These are phyloP conservation scores for Stramonita haemastoma DNA, from an alignment of 2,888 invertebrate species.

Conservation along the genomic window DNA sequence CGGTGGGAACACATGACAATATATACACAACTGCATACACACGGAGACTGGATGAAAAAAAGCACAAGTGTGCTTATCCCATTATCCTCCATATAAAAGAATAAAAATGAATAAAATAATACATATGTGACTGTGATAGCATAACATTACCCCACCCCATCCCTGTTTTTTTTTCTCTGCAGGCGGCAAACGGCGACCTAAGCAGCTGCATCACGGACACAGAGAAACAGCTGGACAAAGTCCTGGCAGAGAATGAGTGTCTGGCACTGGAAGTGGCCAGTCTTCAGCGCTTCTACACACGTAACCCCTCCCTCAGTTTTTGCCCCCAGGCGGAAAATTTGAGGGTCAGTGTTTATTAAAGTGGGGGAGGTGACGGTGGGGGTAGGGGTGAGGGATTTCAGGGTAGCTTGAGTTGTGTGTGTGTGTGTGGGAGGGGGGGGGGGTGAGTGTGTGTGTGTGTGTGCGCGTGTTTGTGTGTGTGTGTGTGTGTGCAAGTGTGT, in stretches of 20 bases:
- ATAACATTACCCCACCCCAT: too few species aligned
- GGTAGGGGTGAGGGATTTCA: neutral
- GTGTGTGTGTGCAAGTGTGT: too few species aligned
- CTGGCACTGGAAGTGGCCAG: slow-evolving; percentile 57
- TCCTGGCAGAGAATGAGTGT: slow-evolving; percentile 60
- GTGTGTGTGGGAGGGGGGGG: neutral
- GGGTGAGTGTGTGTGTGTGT: neutral
- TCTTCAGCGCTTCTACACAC: slow-evolving; percentile 42
- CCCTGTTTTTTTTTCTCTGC: neutral
- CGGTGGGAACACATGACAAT: too few species aligned
- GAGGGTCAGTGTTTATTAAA: slow-evolving; percentile 31
- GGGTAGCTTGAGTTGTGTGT: neutral
- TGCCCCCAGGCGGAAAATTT: slow-evolving; percentile 38
- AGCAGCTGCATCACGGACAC: slow-evolving; percentile 63
- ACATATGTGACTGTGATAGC: too few species aligned
- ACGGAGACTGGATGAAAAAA: too few species aligned
- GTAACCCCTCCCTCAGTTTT: slow-evolving; percentile 39
- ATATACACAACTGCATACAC: too few species aligned
- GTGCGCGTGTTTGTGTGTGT: too few species aligned
- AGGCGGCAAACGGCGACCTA: slow-evolving; percentile 41
- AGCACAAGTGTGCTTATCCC: too few species aligned
- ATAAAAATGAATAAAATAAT: too few species aligned
- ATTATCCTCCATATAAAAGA: too few species aligned
- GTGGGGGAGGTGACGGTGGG: neutral
- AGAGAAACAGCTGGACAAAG: slow-evolving; percentile 68